phyloP scores from a whole-genome alignment of 37 sponge, comb jelly and placozoan species.

The Lycopodina hypogea region DNA sequence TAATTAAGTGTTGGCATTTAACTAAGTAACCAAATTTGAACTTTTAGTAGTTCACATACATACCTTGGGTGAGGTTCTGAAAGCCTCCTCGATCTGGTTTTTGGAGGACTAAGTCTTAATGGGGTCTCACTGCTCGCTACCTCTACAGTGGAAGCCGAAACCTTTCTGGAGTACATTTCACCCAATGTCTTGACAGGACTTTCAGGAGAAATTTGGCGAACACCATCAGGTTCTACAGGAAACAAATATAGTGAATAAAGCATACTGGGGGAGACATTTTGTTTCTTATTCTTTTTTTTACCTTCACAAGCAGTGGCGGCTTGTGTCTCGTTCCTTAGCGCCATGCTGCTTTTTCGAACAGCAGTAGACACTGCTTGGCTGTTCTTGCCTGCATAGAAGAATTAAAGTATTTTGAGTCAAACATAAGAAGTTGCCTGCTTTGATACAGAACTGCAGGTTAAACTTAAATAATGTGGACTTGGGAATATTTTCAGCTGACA shows the following conservation, averaged over 20 bases:
- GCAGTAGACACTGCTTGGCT: constrained; percentile 13
- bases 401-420: neutral
- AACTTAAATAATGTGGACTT: too few relatives aligned
- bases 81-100: constrained; percentile 18
- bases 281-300: neutral
- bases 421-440: neutral
- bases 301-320: constrained; percentile 33
- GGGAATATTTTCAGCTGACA: too few relatives aligned
- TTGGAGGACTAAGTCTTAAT: constrained; percentile 16
- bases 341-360: constrained; percentile 8
- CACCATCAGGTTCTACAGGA: constrained; percentile 24
- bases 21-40: too few relatives aligned
- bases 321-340: neutral
- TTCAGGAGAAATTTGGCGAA: constrained; percentile 28
- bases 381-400: constrained; percentile 5
- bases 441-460: too few relatives aligned
- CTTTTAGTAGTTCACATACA: neutral
- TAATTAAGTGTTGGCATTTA: too few relatives aligned
- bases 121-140: constrained; percentile 1
- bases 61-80: constrained; percentile 55
- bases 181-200: constrained; percentile 40
- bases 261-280: neutral
- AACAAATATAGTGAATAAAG: neutral
- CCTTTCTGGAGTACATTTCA: neutral
- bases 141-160: neutral